A percentile compares a stretch with the other conserved stretches of the same genome.
phyloP scores from a whole-genome alignment of 2,888 invertebrate genomes.

The Archaeoteleia sp. region DNA sequence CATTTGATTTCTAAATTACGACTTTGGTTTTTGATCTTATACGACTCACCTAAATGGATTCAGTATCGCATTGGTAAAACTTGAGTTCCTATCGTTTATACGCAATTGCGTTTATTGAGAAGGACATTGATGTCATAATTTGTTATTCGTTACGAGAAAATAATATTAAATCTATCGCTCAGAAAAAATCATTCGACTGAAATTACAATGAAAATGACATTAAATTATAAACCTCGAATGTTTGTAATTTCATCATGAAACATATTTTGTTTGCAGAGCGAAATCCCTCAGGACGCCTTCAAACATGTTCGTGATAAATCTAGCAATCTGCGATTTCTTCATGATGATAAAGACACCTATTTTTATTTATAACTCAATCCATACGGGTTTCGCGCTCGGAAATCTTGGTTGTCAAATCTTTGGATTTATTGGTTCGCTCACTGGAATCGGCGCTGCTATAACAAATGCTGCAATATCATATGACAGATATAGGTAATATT shows the following conservation, averaged over 20 bases:
- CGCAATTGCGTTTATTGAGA: no score
- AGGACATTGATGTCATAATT: no score
- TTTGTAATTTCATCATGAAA: slow-evolving; percentile 14
- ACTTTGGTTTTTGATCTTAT: no score
- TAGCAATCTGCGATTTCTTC: slow-evolving; percentile 88
- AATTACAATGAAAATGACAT: no score
- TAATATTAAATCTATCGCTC: no score
- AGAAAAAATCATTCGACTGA: no score
- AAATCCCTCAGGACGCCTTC: slow-evolving; percentile 86
- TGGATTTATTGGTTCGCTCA: slow-evolving; percentile 84
- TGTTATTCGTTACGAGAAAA: no score
- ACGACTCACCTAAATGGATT: no score
- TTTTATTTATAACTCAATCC: slow-evolving; percentile 89
- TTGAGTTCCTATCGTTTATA: no score
- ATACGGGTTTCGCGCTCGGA: slow-evolving; percentile 85
- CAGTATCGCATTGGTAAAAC: no score
- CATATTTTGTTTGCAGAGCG: slow-evolving; percentile 76
- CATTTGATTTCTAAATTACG: no score
- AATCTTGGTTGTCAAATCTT: slow-evolving; percentile 86
- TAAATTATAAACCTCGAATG: no score
- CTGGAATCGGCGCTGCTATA: slow-evolving; percentile 86
- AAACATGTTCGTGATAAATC: slow-evolving; percentile 88
- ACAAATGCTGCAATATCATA: slow-evolving; percentile 92
- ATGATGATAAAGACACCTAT: slow-evolving; percentile 93
- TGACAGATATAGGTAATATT: slow-evolving; percentile 79